These are phyloP conservation scores for Molossus alvarezi DNA, from an alignment of 2,797 vertebrate genomes.

Conservation along the genomic window DNA sequence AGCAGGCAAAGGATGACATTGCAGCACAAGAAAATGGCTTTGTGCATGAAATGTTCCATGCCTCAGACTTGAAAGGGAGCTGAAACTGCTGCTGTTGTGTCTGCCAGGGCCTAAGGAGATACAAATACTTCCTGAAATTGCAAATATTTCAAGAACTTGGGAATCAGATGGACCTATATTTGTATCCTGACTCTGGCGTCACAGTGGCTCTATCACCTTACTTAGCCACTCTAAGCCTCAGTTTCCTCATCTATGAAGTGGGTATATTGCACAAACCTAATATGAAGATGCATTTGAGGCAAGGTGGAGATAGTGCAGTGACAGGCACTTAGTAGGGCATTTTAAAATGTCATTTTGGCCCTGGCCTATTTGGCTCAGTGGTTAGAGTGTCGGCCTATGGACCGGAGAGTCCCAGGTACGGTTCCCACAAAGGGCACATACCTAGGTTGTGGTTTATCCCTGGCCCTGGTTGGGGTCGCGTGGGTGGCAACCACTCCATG, in stretches of 20 bases:
- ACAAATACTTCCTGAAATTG: slow-evolving; percentile 8
- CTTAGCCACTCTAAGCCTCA: background rate
- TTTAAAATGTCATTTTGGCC: background rate
- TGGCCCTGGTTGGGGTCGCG: too few relatives aligned
- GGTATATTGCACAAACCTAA: background rate
- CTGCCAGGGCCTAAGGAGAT: background rate
- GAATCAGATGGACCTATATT: background rate
- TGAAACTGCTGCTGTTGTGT: background rate
- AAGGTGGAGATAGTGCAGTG: background rate
- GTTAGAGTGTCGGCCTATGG: too few relatives aligned
- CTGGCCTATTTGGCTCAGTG: too few relatives aligned
- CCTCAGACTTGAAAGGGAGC: background rate
- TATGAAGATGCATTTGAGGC: background rate
- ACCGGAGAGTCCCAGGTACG: too few relatives aligned
- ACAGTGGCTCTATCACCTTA: background rate
- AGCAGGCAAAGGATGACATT: background rate
- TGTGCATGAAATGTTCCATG: background rate
- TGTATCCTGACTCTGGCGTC: background rate
- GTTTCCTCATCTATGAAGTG: background rate
- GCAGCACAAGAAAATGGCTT: background rate
- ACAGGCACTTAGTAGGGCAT: background rate
- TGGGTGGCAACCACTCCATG: too few relatives aligned
- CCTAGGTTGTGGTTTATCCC: too few relatives aligned
- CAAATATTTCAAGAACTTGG: background rate
- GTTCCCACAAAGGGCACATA: too few relatives aligned